A percentile compares a stretch with the other conserved stretches of the same genome.
phyloP scores from a whole-genome alignment of 2,888 invertebrate species.

The Temnothorax ravouxi region DNA sequence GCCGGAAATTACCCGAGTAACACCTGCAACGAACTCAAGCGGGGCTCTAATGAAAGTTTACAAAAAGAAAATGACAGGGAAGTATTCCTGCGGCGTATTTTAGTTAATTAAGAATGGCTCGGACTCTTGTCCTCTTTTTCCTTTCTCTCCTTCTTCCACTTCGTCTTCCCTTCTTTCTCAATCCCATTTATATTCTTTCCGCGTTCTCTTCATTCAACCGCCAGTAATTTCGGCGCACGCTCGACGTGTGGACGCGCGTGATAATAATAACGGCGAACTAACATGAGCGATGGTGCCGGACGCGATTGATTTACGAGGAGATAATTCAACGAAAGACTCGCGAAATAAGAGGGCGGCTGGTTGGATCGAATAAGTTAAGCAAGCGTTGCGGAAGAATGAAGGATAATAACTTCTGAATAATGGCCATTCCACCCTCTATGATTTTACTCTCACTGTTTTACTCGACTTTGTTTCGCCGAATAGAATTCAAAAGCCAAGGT shows the following conservation, averaged over 20 bases:
- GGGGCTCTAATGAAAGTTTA: constrained; percentile 49
- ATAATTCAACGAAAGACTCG: constrained; percentile 38
- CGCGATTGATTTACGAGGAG: constrained; percentile 52
- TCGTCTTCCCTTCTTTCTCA: neutral
- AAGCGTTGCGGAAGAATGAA: constrained; percentile 1
- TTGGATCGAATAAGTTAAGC: constrained; percentile 15
- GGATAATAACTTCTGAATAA: constrained; percentile 30
- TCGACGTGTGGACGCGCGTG: constrained; percentile 41
- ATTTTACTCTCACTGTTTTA: neutral
- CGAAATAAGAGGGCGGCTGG: constrained; percentile 34
- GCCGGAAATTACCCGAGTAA: constrained; percentile 52
- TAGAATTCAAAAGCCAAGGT: neutral
- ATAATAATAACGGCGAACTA: constrained; percentile 36
- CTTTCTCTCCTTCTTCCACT: neutral
- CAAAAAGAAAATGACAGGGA: constrained; percentile 38
- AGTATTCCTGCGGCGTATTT: constrained; percentile 54
- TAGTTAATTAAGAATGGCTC: constrained; percentile 55
- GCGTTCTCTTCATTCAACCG: constrained; percentile 45
- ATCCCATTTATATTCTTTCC: constrained; percentile 52
- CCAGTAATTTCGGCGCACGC: constrained; percentile 44
- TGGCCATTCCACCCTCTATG: neutral
- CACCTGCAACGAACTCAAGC: constrained; percentile 51
- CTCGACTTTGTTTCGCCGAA: neutral
- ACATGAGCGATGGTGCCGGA: constrained; percentile 38
- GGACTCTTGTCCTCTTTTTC: neutral